Percentiles rank a stretch among this genome's conserved stretches.
phyloP scores from a whole-genome alignment of 2,113 vertebrate genomes.

The Dicentrarchus labrax region DNA sequence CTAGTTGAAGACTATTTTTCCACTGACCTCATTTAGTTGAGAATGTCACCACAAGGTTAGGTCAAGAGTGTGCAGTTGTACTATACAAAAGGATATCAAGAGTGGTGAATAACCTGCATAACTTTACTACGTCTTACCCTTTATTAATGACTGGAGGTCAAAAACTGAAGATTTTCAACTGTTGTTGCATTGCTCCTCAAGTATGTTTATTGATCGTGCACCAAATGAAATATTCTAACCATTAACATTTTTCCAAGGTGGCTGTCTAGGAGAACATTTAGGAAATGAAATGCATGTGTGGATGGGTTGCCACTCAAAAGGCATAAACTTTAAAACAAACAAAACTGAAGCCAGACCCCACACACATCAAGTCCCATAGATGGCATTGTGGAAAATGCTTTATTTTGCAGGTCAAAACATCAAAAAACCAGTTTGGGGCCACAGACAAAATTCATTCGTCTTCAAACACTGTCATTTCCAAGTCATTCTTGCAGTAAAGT shows the following conservation, averaged over 20 bases:
- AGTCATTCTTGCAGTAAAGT: conserved; percentile 67
- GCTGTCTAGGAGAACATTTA: too few species aligned
- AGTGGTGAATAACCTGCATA: too few species aligned
- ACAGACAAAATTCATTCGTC: conserved; percentile 66
- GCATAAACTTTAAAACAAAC: neutral
- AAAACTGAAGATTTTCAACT: neutral
- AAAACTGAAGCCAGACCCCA: conserved; percentile 24
- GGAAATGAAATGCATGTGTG: neutral
- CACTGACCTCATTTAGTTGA: neutral
- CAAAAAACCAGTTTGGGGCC: conserved; percentile 61
- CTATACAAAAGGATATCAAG: neutral
- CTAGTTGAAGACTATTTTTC: neutral
- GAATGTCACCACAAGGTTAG: neutral
- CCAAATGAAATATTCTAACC: neutral
- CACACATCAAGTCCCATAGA: conserved; percentile 53
- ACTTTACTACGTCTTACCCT: too few species aligned
- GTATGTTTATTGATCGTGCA: neutral
- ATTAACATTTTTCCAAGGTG: neutral
- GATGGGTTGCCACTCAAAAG: neutral
- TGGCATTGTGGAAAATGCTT: conserved; percentile 81
- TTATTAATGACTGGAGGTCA: neutral
- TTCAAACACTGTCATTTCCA: conserved; percentile 62
- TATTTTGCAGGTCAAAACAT: conserved; percentile 79
- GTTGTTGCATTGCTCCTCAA: neutral
- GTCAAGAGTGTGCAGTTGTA: neutral